Evolutionary conservation across 2,113 vertebrate species (phyloP), one percentile per base, ranked within the genome.

Genomic region (Atractosteus spatula): DNA sequence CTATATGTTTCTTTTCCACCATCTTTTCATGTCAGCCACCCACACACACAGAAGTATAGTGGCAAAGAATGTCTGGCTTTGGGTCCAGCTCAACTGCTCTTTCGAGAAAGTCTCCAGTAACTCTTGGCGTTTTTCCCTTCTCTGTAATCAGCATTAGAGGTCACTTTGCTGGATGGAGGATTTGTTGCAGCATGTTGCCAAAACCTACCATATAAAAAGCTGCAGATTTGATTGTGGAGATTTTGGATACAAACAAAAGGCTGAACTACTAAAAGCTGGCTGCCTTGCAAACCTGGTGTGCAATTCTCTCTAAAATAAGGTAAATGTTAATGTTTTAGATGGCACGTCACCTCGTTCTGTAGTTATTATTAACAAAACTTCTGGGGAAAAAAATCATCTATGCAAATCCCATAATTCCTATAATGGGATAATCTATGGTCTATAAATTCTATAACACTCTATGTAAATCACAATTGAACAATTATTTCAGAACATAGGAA

Each of bases 31-130:
- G 43, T 68, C 41, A 62, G 44, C 72, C 17, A 54, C 45, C 66
- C 72, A 69, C 66, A 45, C 59, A 74, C 66, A 62, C 57, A 74
- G 66, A 68, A 69, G 62, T 68, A 63, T 12, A 17, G 72, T 68
- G 57, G 44, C 45, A 62, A 74, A 69, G 45, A 68, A 69, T 62
- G 57, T 69, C 47, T 63, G 59, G 66, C 73, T 42, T 74, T 10
- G 42, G 44, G 42, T 69, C 57, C 66, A 2, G 29, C 29, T 51
- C 16, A 17, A 17, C 55, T 45, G 14, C 57, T 54, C 44, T 61
- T 61, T 42, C 8, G 3, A 42, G n/a, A 47, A 68, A 6, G 55
- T 73, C 61, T 73, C 13, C 55, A 61, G 44, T 44, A 56, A 69
- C 55, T 14, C 7, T 44, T 69, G 68, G 68, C 68, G 54, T 14